These are phyloP conservation scores for Athrips mouffetella DNA, from an alignment of 2,888 invertebrate genomes.

Conservation along the genomic window DNA sequence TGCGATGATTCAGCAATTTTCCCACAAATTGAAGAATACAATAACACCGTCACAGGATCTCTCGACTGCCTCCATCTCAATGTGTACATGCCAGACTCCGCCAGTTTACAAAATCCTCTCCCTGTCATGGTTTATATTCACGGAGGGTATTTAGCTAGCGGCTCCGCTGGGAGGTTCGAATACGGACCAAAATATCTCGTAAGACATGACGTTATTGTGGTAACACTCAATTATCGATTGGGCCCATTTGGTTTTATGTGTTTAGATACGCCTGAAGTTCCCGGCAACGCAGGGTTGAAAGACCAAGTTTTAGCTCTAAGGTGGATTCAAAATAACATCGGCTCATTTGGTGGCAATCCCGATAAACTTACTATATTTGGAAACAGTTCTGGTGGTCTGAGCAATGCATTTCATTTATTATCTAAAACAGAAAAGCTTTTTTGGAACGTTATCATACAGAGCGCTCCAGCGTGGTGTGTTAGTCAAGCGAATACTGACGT, in stretches of 20 bases:
- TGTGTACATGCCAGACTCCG: constrained; percentile 27
- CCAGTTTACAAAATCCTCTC: constrained; percentile 12
- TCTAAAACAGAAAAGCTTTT: constrained; percentile 43
- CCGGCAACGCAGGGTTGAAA: constrained; percentile 29
- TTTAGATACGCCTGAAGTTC: constrained; percentile 26
- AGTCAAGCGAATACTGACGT: constrained; percentile 18
- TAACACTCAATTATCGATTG: constrained; percentile 30
- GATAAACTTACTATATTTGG: constrained; percentile 26
- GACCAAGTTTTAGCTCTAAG: constrained; percentile 26
- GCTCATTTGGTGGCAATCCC: constrained; percentile 26
- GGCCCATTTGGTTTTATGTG: constrained; percentile 32
- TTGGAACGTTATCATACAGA: constrained; percentile 46
- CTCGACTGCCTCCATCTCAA: constrained; percentile 38
- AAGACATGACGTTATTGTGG: constrained; percentile 29
- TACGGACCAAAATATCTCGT: constrained; percentile 30
- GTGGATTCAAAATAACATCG: constrained; percentile 29
- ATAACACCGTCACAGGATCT: constrained; percentile 27
- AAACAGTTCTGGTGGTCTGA: constrained; percentile 24
- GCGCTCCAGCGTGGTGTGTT: constrained; percentile 31
- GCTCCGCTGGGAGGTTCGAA: constrained; percentile 18
- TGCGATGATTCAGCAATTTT: constrained; percentile 37
- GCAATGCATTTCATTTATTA: constrained; percentile 34
- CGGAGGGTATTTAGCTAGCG: constrained; percentile 25
- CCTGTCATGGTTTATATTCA: constrained; percentile 29
- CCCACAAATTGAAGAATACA: constrained; percentile 36